phyloP scores from a whole-genome alignment of 2,113 vertebrate species.

The Gulo gulo region DNA sequence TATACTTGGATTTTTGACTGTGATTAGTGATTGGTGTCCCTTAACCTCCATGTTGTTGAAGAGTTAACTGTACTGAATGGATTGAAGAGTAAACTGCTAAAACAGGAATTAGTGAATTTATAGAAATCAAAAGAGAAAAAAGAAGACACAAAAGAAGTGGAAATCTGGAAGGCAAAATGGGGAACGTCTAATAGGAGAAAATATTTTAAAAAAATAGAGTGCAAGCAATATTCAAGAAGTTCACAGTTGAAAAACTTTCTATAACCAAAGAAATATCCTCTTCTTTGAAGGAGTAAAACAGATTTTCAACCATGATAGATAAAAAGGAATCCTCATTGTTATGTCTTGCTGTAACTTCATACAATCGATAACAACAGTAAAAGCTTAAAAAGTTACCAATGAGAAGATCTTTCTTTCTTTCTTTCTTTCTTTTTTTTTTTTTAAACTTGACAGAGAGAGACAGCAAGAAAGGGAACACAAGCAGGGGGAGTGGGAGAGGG shows the following conservation, averaged over 20 bases:
- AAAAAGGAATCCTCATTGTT: neutral
- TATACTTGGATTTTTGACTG: neutral
- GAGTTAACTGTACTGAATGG: neutral
- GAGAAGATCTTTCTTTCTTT: neutral
- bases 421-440: neutral
- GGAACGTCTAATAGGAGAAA: neutral
- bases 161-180: neutral
- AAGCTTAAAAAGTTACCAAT: neutral
- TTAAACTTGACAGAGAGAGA: no score
- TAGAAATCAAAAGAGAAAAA: neutral
- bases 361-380: neutral
- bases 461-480: no score
- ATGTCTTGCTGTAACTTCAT: neutral
- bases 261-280: neutral
- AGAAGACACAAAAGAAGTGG: neutral
- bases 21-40: neutral
- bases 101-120: neutral
- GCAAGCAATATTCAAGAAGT: neutral
- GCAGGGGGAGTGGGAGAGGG: no score
- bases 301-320: neutral
- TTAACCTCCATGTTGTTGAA: neutral
- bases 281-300: neutral
- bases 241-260: neutral
- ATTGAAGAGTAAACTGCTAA: neutral
- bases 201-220: neutral